Base-by-base conservation (phyloP, 2,797 vertebrate genomes). In the Vireo griseus region DNA sequence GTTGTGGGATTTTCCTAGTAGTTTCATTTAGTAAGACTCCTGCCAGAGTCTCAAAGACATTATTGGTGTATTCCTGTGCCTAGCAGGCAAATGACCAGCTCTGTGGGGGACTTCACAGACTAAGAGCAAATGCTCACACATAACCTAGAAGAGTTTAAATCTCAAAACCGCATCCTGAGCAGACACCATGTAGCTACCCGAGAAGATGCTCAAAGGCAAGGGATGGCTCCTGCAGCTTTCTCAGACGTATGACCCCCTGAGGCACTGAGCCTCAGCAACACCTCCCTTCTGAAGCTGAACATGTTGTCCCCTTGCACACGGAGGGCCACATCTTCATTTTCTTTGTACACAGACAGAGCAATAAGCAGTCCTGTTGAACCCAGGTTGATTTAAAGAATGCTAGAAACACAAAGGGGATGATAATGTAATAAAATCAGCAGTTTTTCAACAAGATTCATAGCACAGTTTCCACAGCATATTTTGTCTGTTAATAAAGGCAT, bases 111-210 rank as follows among this genome's bases (percentile, higher is more conserved):
- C 16, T 40, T 42, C 39, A 29, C 7, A 54, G 61, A 16, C 25
- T 42, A 62, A 59, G 33, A 59, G 26, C 14, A 79, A 63, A 67
- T 21, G 8, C 26, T 86, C 40, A 33, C 25, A 24, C 1, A 9
- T n/a, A 45, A 40, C 17, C 8, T n/a, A 37, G n/a, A 29, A 65
- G 17, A 39, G 11, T 59, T 59, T 22, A 71, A 39, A 22, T 42
- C 68, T 81, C 29, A 25, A 55, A 63, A 45, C 6, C 15, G 13
- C 22, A 84, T 67, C 61, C 22, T 77, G 62, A 84, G 61, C 28
- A 76, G 51, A 50, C 17, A 44, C 7, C 1, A 2, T 0, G 4
- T 5, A 54, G 51, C 26, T 47, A 55, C 35, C 4, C 1, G 2
- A 66, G 44, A 74, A 73, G 66, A 50, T 54, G 37, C 22, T 50